Evolutionary conservation across 1,140 invertebrate species (phyloP), one percentile per base, ranked within the genome.

Genomic region (Agrypnia vestita): DNA sequence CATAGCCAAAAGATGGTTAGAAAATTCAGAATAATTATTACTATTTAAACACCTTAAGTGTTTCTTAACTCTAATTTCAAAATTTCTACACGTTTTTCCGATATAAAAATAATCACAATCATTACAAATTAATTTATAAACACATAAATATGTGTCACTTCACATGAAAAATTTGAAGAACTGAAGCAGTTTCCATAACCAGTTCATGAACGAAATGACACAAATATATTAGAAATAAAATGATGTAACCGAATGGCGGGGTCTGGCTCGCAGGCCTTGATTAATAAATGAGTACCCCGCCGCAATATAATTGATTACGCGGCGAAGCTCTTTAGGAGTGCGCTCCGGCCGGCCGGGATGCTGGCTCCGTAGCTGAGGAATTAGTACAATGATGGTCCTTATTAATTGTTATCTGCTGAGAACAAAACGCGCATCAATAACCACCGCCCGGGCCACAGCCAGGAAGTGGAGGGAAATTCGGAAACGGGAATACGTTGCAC

Each of bases 321-420:
- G 80, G 80, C 80, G 43, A 75, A 47, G 69, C 80, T 81, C 76
- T 81, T 81, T 81, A 81, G 72, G 79, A 51, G 10, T 76, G 64
- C 79, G 46, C 79, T 81, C 75, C 47, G 75, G 80, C 80, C 80
- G 80, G 73, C 61, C 55, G 47, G 46, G 15, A 51, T 67, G 80
- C 73, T 53, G 55, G 59, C 35, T 49, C 79, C 74, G 61, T 56
- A 53, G 51, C 53, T 55, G 25, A 13, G 56, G 75, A 81, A 81
- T 81, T 81, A 81, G 75, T 81, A 78, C 80, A 79, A 81, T 81
- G 80, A 81, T 81, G 71, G 53, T 61, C 80, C 80, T 81, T 81
- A 81, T 81, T 81, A 81, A 81, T 81, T 81, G 80, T 81, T 77
- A 46, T 19, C 19, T n/a, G 53, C 49, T 51, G 53, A 43, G 13